These are phyloP conservation scores for Chaetorhynchus papuensis DNA, from an alignment of 2,113 vertebrate genomes.

Conservation along the genomic window DNA sequence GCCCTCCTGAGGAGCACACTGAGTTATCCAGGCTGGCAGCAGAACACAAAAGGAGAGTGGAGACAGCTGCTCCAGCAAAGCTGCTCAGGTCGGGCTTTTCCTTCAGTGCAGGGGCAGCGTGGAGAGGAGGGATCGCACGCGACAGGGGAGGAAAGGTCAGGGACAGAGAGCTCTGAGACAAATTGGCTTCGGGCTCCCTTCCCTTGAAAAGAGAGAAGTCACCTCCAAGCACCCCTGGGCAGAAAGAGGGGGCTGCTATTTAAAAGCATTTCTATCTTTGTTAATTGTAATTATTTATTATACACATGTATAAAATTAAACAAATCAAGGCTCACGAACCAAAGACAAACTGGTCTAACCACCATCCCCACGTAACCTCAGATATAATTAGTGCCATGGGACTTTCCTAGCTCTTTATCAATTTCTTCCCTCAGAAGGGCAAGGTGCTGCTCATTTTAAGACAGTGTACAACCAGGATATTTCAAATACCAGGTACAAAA, in stretches of 20 bases:
- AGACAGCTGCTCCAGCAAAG: not conserved
- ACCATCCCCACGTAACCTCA: not conserved
- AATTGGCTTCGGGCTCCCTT: not conserved
- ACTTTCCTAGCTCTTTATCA: not conserved
- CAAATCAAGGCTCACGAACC: not conserved
- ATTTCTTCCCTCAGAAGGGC: not conserved
- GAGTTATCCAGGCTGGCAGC: not conserved
- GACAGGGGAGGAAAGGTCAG: not conserved
- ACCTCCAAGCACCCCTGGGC: not conserved
- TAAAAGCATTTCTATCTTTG: not conserved
- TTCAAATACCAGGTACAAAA: not conserved
- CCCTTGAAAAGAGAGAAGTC: not conserved
- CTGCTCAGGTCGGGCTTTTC: not conserved
- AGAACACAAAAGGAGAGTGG: not conserved
- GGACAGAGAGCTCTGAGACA: not conserved
- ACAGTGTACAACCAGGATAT: not conserved
- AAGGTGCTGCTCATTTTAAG: not conserved
- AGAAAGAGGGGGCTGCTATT: not conserved
- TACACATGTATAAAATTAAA: not conserved
- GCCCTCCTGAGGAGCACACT: accelerated
- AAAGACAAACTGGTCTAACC: not conserved
- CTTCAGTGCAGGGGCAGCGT: not conserved
- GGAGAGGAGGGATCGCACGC: not conserved
- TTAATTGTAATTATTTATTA: not conserved
- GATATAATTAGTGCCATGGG: not conserved